These are phyloP conservation scores for Peromyscus leucopus DNA, from an alignment of 2,113 vertebrate genomes.

Conservation along the genomic window DNA sequence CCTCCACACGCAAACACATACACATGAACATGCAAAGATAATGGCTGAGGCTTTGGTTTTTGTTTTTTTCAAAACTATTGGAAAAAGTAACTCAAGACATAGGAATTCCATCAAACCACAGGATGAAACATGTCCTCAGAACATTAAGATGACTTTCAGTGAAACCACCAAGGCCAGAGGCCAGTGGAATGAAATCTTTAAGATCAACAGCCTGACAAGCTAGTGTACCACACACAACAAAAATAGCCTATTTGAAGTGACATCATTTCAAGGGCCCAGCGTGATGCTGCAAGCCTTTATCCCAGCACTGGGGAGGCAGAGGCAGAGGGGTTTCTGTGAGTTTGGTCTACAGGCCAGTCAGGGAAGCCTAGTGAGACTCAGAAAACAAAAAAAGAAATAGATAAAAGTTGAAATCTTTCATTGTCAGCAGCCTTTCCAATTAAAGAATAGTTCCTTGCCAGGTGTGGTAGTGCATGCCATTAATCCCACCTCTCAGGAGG, in stretches of 20 bases:
- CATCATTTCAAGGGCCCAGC: not conserved
- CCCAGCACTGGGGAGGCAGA: not conserved
- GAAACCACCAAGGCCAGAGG: not conserved
- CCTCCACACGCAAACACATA: not conserved
- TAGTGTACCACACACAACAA: not conserved
- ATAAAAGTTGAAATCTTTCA: not conserved
- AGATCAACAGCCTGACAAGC: not conserved
- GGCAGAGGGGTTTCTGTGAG: not conserved
- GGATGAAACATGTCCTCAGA: not conserved
- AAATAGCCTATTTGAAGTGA: not conserved
- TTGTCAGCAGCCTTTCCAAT: not conserved
- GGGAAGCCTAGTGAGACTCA: not conserved
- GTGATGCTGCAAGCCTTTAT: not conserved
- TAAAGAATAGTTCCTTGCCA: not conserved
- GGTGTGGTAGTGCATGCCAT: not conserved
- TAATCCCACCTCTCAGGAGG: not conserved
- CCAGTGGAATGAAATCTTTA: not conserved
- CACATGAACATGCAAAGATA: not conserved
- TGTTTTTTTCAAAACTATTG: not conserved
- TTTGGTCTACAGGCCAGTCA: not conserved
- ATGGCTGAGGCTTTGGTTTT: not conserved
- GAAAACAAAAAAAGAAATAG: not conserved
- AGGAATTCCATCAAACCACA: slow-evolving; percentile 5
- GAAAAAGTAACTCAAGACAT: not conserved
- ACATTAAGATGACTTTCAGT: not conserved